A percentile compares a stretch with the other conserved stretches of the same genome.
Conservation (phyloP, 2,888 invertebrate species). For the Cataglyphis rosenhaueri region DNA sequence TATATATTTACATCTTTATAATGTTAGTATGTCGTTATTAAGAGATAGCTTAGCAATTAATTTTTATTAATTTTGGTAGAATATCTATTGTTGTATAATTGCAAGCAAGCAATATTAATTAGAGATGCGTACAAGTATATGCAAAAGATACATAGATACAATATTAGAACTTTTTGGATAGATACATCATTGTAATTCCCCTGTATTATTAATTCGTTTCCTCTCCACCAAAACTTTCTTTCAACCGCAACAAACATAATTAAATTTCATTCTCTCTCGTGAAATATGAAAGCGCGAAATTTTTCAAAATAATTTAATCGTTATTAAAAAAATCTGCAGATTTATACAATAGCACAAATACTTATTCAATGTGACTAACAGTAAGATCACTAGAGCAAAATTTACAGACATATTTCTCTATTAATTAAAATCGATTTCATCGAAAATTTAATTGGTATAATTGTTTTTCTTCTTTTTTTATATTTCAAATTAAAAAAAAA, state of each 20-base stretch:
- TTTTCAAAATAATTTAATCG: not conserved
- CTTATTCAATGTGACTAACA: not conserved
- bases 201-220: slow-evolving; percentile 27
- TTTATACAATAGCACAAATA: not conserved
- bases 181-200: slow-evolving; percentile 16
- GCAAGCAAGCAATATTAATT: slow-evolving; percentile 18
- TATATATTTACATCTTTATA: not conserved
- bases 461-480: not conserved
- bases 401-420: not conserved
- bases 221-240: slow-evolving; percentile 12
- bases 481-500: not conserved
- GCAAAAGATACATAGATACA: not conserved
- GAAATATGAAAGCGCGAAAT: not conserved
- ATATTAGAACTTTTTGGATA: not conserved
- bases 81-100: slow-evolving; percentile 19
- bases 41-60: not conserved
- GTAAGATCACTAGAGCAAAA: not conserved
- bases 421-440: not conserved
- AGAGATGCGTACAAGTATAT: slow-evolving; percentile 5
- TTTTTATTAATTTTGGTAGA: not conserved
- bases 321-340: not conserved
- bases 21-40: not conserved
- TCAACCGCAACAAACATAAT: slow-evolving; percentile 17
- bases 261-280: not conserved
- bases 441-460: not conserved